Conservation (phyloP, 1,140 invertebrate species). For the Hylaeus anthracinus region DNA sequence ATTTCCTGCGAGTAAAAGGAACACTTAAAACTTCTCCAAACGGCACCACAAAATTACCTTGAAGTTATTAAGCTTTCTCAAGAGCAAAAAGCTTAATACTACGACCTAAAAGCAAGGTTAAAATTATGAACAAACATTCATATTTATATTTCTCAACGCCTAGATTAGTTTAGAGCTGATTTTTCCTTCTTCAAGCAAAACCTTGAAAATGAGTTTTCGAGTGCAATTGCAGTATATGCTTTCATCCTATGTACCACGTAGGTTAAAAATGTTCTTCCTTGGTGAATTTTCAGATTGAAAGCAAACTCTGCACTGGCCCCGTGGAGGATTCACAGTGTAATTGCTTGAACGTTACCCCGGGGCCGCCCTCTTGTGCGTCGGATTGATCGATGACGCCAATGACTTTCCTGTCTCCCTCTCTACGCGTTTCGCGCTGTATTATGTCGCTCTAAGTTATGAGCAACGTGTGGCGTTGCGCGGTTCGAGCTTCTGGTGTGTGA, state of each 20-base stretch:
- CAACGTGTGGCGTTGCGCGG: constrained; percentile 12
- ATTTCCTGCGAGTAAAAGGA: too few species aligned
- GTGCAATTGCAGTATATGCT: too few species aligned
- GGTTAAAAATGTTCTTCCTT: background rate
- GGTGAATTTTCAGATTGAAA: background rate
- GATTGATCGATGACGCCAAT: constrained; percentile 45
- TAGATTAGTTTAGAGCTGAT: too few species aligned
- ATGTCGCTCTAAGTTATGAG: constrained; percentile 31
- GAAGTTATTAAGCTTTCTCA: too few species aligned
- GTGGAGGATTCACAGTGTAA: background rate
- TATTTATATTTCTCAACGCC: too few species aligned
- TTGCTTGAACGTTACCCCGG: background rate
- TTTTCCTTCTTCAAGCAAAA: too few species aligned
- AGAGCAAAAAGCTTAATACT: too few species aligned
- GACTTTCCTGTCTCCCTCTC: constrained; percentile 23
- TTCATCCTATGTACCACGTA: background rate
- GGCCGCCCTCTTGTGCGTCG: background rate
- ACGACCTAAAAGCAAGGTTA: too few species aligned
- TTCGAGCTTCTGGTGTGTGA: constrained; percentile 32
- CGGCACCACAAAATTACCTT: too few species aligned
- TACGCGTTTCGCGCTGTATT: constrained; percentile 21
- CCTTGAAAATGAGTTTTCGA: too few species aligned
- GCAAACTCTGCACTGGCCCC: background rate
- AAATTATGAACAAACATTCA: too few species aligned
- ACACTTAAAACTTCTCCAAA: too few species aligned